Evolutionary conservation across 2,113 vertebrate genomes (phyloP).

Genomic region (Nycticorax nycticorax): DNA sequence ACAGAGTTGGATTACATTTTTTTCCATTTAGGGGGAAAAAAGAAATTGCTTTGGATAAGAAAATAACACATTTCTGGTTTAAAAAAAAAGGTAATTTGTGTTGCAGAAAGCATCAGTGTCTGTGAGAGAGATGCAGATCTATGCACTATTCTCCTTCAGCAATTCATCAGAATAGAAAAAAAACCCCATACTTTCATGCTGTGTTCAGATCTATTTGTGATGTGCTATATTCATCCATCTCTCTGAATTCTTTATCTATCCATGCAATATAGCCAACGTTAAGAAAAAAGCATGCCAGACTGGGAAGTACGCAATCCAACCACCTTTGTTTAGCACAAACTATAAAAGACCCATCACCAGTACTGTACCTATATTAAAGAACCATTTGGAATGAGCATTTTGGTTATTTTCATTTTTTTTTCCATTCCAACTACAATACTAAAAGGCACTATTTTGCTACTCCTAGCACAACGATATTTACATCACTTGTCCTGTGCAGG

Average conservation of each 20-base stretch:
- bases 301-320: constrained; percentile 58
- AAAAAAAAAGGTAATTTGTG: background rate
- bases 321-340: constrained; percentile 64
- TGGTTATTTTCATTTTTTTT: background rate
- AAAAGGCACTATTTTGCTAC: background rate
- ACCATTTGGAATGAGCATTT: constrained; percentile 81
- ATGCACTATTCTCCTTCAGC: background rate
- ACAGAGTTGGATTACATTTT: background rate
- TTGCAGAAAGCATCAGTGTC: background rate
- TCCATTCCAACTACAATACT: background rate
- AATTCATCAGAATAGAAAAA: background rate
- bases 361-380: constrained; percentile 52
- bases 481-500: background rate
- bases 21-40: background rate
- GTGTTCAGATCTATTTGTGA: constrained; percentile 75
- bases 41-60: background rate
- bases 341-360: constrained; percentile 71
- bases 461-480: background rate
- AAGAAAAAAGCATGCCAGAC: constrained; percentile 75
- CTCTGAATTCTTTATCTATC: constrained; percentile 30
- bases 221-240: constrained; percentile 10
- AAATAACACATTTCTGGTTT: background rate
- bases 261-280: constrained; percentile 71
- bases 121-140: background rate
- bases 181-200: background rate